Evolutionary conservation across 2,888 invertebrate genomes (phyloP).

Genomic region (Dolichomitus sp.): DNA sequence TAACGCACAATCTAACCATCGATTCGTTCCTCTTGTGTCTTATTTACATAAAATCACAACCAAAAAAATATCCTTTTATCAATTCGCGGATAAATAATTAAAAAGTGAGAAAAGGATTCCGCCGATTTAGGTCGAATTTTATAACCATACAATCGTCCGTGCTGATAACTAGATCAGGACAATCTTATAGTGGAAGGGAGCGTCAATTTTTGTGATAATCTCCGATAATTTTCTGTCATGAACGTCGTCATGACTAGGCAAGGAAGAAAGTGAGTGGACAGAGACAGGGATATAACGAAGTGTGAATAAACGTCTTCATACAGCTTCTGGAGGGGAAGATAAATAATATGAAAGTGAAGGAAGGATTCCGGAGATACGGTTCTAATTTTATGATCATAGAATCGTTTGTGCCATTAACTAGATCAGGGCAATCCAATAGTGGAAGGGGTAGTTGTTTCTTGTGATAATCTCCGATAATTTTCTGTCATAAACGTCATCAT

Average conservation of each 20-base stretch:
- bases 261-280: background rate
- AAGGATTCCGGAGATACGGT: background rate
- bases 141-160: background rate
- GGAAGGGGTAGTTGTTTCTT: background rate
- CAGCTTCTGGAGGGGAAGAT: background rate
- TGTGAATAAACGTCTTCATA: background rate
- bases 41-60: background rate
- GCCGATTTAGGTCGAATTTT: background rate
- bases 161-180: background rate
- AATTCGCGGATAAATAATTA: background rate
- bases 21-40: constrained; percentile 19
- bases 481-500: too few species aligned
- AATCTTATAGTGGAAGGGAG: background rate
- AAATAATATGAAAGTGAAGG: background rate
- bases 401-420: background rate
- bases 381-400: background rate
- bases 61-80: background rate
- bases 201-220: background rate
- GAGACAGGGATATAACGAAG: too few species aligned
- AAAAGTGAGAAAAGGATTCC: background rate
- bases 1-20: constrained; percentile 57
- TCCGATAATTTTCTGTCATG: too few species aligned
- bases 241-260: background rate
- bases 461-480: too few species aligned
- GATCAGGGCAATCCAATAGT: background rate